Conservation (phyloP, 2,113 vertebrate species). For the Prochilodus magdalenae region DNA sequence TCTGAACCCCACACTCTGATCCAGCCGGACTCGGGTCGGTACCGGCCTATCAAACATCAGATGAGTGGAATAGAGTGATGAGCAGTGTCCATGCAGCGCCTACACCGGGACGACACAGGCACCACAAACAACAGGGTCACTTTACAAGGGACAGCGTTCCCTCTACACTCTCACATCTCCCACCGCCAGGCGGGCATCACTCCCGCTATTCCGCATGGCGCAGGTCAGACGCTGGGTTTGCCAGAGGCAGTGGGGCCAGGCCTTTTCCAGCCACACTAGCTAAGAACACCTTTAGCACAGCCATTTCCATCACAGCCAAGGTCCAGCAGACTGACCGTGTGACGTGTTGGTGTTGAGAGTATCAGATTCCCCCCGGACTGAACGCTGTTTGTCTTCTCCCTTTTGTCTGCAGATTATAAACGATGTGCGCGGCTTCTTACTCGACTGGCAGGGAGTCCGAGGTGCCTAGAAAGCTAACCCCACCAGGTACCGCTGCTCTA, state of each 20-base stretch:
- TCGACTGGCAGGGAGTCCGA: conserved; percentile 88
- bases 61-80: too few relatives aligned
- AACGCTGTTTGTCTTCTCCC: neutral
- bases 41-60: too few relatives aligned
- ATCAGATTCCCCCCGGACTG: neutral
- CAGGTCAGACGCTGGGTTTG: neutral
- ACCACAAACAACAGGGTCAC: too few relatives aligned
- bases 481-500: conserved; percentile 34
- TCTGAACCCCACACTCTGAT: too few relatives aligned
- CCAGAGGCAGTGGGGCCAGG: neutral
- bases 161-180: neutral
- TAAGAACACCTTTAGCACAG: neutral
- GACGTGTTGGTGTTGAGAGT: neutral
- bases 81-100: too few relatives aligned
- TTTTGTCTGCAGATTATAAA: conserved; percentile 85
- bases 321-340: neutral
- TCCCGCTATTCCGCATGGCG: neutral
- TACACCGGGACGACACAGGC: too few relatives aligned
- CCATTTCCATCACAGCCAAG: neutral
- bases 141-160: neutral
- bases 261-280: neutral
- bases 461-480: conserved; percentile 88
- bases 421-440: conserved; percentile 94
- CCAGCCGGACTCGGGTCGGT: too few relatives aligned
- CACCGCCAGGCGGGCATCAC: neutral